phyloP scores from a whole-genome alignment of 2,113 vertebrate genomes.

The Pitta sordida region DNA sequence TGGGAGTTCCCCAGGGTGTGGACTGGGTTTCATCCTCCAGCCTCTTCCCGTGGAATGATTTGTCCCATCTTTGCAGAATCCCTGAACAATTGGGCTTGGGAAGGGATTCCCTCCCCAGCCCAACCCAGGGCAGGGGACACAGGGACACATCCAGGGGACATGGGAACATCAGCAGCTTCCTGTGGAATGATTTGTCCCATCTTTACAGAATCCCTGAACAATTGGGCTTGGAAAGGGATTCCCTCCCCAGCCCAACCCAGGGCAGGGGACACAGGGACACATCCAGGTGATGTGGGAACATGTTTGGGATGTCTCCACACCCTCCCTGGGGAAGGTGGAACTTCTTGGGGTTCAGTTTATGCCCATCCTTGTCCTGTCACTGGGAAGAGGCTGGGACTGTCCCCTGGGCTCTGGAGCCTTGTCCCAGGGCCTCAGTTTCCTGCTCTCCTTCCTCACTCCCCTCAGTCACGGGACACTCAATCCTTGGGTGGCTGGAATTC shows the following conservation, averaged over 20 bases:
- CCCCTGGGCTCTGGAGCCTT: no score
- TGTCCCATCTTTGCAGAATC: no score
- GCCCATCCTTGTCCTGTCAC: background rate
- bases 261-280: background rate
- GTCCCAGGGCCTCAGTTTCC: background rate
- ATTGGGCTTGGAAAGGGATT: no score
- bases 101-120: no score
- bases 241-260: background rate
- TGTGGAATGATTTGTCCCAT: no score
- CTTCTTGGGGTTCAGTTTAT: background rate
- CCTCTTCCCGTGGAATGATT: no score
- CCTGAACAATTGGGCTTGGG: no score
- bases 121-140: background rate
- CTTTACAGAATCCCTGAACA: no score
- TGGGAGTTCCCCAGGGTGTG: background rate
- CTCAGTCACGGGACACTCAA: background rate
- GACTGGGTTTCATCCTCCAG: no score
- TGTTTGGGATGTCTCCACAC: background rate
- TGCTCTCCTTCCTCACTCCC: background rate
- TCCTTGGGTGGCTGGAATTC: background rate
- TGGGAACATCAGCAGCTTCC: no score
- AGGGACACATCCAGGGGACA: background rate
- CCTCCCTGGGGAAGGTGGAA: background rate
- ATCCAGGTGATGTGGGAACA: no score
- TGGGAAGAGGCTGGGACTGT: background rate